These are phyloP conservation scores for Ancistrus triradiatus DNA, from an alignment of 2,113 vertebrate genomes.

Conservation along the genomic window DNA sequence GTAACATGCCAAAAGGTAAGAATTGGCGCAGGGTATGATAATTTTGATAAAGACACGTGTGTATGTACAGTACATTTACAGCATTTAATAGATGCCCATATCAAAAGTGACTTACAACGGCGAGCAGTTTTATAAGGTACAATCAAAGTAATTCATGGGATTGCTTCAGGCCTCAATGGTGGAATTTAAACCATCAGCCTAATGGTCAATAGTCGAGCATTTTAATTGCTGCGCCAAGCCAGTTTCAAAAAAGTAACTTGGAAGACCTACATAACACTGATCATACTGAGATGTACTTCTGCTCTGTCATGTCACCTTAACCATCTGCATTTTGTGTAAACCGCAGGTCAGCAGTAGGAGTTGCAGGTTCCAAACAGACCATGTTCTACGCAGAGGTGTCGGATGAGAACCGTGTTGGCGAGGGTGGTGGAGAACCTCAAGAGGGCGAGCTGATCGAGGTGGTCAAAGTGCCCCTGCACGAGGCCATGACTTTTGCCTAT, in stretches of 20 bases:
- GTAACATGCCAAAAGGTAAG: too few relatives aligned
- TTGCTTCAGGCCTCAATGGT: too few relatives aligned
- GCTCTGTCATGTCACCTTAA: background rate
- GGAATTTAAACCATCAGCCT: too few relatives aligned
- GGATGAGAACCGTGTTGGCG: conserved; percentile 74
- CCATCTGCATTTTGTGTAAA: background rate
- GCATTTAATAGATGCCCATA: background rate
- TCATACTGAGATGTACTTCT: background rate
- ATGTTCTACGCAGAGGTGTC: conserved; percentile 87
- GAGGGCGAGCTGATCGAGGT: conserved; percentile 89
- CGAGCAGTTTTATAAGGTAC: too few relatives aligned
- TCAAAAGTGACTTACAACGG: background rate
- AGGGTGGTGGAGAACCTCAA: conserved; percentile 73
- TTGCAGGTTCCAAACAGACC: conserved; percentile 80
- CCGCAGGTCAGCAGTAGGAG: conserved; percentile 79
- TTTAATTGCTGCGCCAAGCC: too few relatives aligned
- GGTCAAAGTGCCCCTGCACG: conserved; percentile 80
- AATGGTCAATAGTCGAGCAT: too few relatives aligned
- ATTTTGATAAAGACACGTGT: too few relatives aligned
- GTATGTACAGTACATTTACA: too few relatives aligned
- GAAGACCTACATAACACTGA: too few relatives aligned
- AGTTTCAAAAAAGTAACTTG: too few relatives aligned
- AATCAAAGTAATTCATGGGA: background rate
- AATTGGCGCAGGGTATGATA: too few relatives aligned
- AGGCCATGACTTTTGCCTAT: conserved; percentile 84